Base-by-base conservation (phyloP, 2,888 invertebrate genomes). In the Neria commutata region DNA sequence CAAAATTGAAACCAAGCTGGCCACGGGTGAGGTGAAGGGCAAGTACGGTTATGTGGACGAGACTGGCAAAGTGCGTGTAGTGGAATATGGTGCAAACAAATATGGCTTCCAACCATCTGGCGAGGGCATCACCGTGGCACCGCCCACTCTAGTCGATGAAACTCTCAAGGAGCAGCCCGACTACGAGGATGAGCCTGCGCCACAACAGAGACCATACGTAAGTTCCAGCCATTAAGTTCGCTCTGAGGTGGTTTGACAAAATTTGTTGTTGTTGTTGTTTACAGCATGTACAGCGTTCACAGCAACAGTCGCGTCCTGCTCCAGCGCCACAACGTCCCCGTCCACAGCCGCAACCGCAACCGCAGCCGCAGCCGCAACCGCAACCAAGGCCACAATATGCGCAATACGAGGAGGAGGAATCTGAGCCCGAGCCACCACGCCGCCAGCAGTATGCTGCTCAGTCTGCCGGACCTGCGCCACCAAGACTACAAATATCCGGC, bases 11-110 rank as follows among this genome's bases (percentile, higher is more conserved):
- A 94, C 94, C 10, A 94, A 94, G 79, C 82, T 89, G 19, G 86
- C 89, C 1, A 86, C 86, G 5, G 94, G 94, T 0, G 93, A 93
- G 70, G 94, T 94, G 10, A 91, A 91, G 82, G 94, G 94, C 67
- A 94, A 94, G 79, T 94, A 94, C 76, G 94, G 94, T 2, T 94
- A 93, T 84, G 90, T 90, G 57, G 94, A 94, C 75, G 92, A 92
- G 73, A 87, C 55, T 89, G 94, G 73, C 87, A 91, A 85, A 87
- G 81, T 90, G 1, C 88, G 93, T 37, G 91, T 92, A 1, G 89
- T 94, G 21, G 94, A 94, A 76, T 95, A 95, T 76, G 94, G 94
- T 5, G 94, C 94, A 34, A 91, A 93, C 81, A 91, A 91, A 79
- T 91, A 88, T 75, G 94, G 94, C 0, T 94, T 94, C 86, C 91